phyloP scores from a whole-genome alignment of 2,113 vertebrate genomes.

The Oplegnathus fasciatus region DNA sequence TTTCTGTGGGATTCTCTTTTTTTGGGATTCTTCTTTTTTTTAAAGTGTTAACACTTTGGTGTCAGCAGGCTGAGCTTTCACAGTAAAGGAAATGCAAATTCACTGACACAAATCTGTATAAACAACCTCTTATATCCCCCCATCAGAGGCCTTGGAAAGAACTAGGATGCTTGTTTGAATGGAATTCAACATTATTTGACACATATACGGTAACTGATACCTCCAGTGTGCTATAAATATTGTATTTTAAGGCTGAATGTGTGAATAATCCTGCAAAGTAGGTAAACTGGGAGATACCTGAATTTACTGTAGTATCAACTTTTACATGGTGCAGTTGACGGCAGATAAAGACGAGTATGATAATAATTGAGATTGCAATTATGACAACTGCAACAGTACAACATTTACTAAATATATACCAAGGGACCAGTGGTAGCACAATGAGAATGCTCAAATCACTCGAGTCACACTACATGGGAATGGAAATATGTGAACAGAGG shows the following conservation, averaged over 20 bases:
- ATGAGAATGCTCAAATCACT: background rate
- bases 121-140: background rate
- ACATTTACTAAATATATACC: constrained; percentile 8
- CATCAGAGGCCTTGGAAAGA: background rate
- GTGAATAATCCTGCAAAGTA: background rate
- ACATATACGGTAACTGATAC: background rate
- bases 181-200: constrained; percentile 6
- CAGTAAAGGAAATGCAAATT: constrained; percentile 1
- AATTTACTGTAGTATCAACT: background rate
- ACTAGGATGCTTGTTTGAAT: background rate
- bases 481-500: background rate
- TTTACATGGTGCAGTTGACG: background rate
- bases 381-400: background rate
- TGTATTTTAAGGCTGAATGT: background rate
- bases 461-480: background rate
- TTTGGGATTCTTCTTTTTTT: background rate
- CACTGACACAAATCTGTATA: background rate
- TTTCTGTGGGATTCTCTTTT: background rate
- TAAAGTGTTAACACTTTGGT: background rate
- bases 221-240: constrained; percentile 12
- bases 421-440: background rate
- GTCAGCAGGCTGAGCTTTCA: background rate
- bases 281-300: background rate
- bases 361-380: constrained; percentile 11
- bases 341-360: background rate